Conservation (phyloP, 2,797 vertebrate species). For the Zenarchopterus dispar region DNA sequence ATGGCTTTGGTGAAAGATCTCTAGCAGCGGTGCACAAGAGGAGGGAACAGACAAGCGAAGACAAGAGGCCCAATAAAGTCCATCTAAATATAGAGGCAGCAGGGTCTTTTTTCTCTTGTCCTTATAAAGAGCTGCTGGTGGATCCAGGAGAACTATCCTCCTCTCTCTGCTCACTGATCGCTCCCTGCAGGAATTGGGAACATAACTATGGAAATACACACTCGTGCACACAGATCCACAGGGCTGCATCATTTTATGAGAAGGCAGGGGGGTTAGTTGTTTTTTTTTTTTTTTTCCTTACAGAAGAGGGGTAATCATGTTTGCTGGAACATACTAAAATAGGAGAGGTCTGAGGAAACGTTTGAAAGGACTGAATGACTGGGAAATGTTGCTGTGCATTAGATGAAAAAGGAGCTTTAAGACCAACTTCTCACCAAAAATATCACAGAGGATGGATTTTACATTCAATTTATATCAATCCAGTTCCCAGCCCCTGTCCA, state of each 20-base stretch:
- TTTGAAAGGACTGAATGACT: conserved; percentile 40
- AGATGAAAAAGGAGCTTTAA: conserved; percentile 44
- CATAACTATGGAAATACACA: conserved; percentile 59
- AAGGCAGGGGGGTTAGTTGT: conserved; percentile 35
- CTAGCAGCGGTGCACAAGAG: conserved; percentile 57
- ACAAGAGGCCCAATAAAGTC: conserved; percentile 81
- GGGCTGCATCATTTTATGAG: conserved; percentile 48
- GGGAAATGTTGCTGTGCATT: conserved; percentile 26
- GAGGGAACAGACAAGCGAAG: conserved; percentile 48
- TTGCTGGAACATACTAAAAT: conserved; percentile 79
- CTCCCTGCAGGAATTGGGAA: conserved; percentile 67
- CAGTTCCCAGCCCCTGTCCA: conserved; percentile 14
- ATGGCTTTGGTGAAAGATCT: conserved; percentile 75
- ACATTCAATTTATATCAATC: conserved; percentile 34
- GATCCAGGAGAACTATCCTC: conserved; percentile 65
- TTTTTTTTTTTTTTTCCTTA: conserved; percentile 54
- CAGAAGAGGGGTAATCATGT: conserved; percentile 56
- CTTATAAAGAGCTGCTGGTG: conserved; percentile 85
- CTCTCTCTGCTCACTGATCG: conserved; percentile 55
- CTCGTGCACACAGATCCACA: conserved; percentile 29
- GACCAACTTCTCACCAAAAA: conserved; percentile 42
- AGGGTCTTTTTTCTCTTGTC: conserved; percentile 73
- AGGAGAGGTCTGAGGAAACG: conserved; percentile 71
- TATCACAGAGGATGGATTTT: conserved; percentile 47
- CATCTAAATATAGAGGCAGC: conserved; percentile 82